These are phyloP conservation scores for Sepiola atlantica DNA, from an alignment of 2,888 invertebrate genomes.

Conservation along the genomic window DNA sequence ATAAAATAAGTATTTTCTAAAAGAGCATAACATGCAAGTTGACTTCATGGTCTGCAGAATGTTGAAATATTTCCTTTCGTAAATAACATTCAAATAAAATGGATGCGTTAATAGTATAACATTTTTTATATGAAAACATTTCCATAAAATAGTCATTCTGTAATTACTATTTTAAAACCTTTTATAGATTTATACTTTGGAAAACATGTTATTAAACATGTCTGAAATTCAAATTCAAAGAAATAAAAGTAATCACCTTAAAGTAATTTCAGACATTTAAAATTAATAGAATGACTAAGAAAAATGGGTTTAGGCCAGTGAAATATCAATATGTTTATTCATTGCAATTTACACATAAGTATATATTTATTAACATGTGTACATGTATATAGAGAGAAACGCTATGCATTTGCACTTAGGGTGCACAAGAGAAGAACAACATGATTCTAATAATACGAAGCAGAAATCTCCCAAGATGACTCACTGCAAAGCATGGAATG, in stretches of 20 bases:
- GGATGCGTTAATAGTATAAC: neutral
- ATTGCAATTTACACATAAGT: no score
- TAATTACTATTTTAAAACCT: neutral
- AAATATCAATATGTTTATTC: no score
- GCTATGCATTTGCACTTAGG: neutral
- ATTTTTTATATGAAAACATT: neutral
- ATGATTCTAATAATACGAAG: neutral
- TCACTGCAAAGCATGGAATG: neutral
- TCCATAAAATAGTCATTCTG: neutral
- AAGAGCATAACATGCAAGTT: no score
- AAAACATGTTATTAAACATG: neutral
- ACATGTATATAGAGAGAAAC: neutral
- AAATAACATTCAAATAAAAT: neutral
- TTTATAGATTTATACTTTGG: neutral
- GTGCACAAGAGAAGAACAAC: neutral
- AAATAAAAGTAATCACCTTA: no score
- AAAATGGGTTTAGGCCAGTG: no score
- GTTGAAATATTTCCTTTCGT: neutral
- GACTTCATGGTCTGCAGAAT: no score
- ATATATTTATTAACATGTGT: no score
- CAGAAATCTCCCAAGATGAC: conserved; percentile 11
- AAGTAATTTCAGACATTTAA: no score
- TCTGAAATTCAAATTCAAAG: no score
- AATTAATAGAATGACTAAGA: no score
- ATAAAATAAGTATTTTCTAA: no score